A percentile compares a stretch with the other conserved stretches of the same genome.
These are phyloP conservation scores for Chanos chanos DNA, from an alignment of 2,797 vertebrate species.

Conservation along the genomic window DNA sequence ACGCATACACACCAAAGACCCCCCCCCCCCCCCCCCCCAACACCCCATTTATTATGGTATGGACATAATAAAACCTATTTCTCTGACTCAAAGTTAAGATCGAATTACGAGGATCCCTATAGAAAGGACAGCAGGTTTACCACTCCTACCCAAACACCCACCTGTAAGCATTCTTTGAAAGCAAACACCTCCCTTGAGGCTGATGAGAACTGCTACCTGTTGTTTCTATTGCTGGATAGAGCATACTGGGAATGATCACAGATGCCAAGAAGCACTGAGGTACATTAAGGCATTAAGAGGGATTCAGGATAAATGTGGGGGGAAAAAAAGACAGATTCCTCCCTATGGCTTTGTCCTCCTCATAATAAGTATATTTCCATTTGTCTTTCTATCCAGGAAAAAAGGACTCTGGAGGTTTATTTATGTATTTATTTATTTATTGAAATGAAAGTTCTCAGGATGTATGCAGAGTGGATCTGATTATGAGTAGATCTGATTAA, in stretches of 20 bases:
- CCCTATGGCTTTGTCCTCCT: too few relatives aligned
- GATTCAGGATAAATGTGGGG: slow-evolving; percentile 2
- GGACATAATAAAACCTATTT: too few relatives aligned
- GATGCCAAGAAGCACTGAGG: slow-evolving; percentile 54
- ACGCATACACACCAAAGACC: too few relatives aligned
- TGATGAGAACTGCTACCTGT: slow-evolving; percentile 56
- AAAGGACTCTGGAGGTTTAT: too few relatives aligned
- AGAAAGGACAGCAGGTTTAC: slow-evolving; percentile 37
- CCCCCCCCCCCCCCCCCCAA: too few relatives aligned
- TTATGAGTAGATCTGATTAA: too few relatives aligned
- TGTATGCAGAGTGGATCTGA: too few relatives aligned
- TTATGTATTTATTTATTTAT: too few relatives aligned
- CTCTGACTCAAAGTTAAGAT: slow-evolving; percentile 36
- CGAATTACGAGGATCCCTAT: slow-evolving; percentile 30
- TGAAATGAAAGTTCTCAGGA: neutral
- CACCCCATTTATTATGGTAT: too few relatives aligned
- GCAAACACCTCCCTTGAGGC: slow-evolving; percentile 43
- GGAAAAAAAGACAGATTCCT: neutral
- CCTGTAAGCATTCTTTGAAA: too few relatives aligned
- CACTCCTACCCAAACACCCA: slow-evolving; percentile 43
- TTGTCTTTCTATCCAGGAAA: too few relatives aligned
- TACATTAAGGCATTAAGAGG: slow-evolving; percentile 38
- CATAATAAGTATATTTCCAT: too few relatives aligned
- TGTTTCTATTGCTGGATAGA: slow-evolving; percentile 48
- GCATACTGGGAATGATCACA: slow-evolving; percentile 54